Evolutionary conservation across 92 coral and sea anemone genomes (phyloP), one percentile per base, ranked within the genome.

Genomic region (Heteractis magnifica): DNA sequence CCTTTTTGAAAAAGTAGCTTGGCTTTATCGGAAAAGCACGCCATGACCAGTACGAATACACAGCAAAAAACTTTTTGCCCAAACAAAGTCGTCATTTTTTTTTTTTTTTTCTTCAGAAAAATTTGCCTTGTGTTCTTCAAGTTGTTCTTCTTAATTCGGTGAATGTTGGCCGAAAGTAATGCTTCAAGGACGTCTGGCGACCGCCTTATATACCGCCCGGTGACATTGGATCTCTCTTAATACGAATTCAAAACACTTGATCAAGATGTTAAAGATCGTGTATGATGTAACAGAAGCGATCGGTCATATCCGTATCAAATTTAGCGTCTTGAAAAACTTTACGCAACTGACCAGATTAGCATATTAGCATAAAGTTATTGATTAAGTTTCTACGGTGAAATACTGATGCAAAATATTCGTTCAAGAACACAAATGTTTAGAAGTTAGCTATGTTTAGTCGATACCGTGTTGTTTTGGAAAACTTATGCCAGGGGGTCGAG

Each of bases 21-120:
- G 5, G 71, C 68, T 12, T 72, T 68, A 5, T 71, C 83, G 14
- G 88, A 85, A 53, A 85, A 85, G 55, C 83, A 85, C 4, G 88
- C 88, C 23, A 85, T 78, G 8, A 85, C 59, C 34, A 85, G 58
- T 13, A 71, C 77, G 10, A 78, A 20, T 15, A 78, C 65, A 41
- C 88, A 65, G 23, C 77, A 70, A 18, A 85, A 85, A 5, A 85
- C 75, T 79, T 85, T 85, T 59, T 77, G 83, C 19, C 88, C 88
- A 51, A 85, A 64, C 19, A 78, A 49, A 6, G 78, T 12, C 6
- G 88, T 85, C 88, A 85, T 85, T 10, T 79, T 51, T 21, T 55
- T 10, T 79, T 51, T 21, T 55, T 10, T 10, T 4, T 26, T 18
- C 26, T 34, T 34, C 44, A 34, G 44, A 34, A 34, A 34, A 5